Conservation (phyloP, 2,113 vertebrate species). For the Tachysurus fulvidraco region DNA sequence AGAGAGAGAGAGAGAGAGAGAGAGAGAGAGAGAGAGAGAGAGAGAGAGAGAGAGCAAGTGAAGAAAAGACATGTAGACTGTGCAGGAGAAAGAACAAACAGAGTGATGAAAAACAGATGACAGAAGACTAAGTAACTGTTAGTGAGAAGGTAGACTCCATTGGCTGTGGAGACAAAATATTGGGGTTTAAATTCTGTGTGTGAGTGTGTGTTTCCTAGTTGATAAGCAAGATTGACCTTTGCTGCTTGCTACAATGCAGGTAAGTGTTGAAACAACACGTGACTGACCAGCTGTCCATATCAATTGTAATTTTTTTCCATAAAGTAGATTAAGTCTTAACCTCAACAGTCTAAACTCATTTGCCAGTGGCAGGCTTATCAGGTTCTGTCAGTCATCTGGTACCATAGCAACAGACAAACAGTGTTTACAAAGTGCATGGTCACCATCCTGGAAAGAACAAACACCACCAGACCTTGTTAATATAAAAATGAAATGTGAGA, state of each 20-base stretch:
- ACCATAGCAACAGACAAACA: conserved; percentile 38
- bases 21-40: background rate
- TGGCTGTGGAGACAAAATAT: background rate
- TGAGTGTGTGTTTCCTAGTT: conserved; percentile 13
- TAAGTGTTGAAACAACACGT: background rate
- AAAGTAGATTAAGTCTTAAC: background rate
- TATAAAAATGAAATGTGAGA: conserved; percentile 2
- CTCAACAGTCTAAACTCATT: background rate
- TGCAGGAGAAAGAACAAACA: background rate
- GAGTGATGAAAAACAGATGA: background rate
- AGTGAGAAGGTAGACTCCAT: conserved; percentile 4
- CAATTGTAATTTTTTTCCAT: conserved; percentile 6
- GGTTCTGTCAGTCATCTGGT: background rate
- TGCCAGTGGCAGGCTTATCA: conserved; percentile 16
- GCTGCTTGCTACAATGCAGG: background rate
- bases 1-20: background rate
- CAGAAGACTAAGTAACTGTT: conserved; percentile 20
- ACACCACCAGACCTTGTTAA: conserved; percentile 3
- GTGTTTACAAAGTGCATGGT: background rate
- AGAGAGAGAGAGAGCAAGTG: background rate
- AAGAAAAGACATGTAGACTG: background rate
- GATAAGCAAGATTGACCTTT: conserved; percentile 26
- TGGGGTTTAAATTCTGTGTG: conserved; percentile 2
- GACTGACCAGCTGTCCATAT: conserved; percentile 9
- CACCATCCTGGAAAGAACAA: conserved; percentile 18